Conservation (phyloP, 1,140 invertebrate genomes). For the Coptotermes formosanus region DNA sequence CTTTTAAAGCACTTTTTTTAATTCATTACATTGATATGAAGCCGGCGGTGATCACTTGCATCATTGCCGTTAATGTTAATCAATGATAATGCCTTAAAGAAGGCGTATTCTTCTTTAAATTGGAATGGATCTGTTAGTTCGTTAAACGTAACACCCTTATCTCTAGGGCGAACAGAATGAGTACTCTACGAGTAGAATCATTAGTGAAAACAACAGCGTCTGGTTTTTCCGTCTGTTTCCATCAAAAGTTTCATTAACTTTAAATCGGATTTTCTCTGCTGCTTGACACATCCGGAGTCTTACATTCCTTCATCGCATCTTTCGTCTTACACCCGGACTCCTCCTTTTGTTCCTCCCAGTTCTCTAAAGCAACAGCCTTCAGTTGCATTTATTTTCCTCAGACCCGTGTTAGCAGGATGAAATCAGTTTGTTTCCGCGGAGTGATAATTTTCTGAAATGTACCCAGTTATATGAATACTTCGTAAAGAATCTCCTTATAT, state of each 20-base stretch:
- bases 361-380: background rate
- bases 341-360: background rate
- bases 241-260: constrained; percentile 7
- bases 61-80: background rate
- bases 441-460: too few relatives aligned
- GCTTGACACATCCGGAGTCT: background rate
- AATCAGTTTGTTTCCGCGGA: too few relatives aligned
- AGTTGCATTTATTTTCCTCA: background rate
- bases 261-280: background rate
- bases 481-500: too few relatives aligned
- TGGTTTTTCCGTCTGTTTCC: background rate
- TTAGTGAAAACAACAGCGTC: background rate
- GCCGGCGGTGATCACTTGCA: background rate
- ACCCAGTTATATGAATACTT: too few relatives aligned
- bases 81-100: background rate
- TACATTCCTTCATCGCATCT: background rate
- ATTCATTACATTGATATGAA: background rate
- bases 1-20: background rate
- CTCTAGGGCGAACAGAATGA: background rate
- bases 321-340: background rate
- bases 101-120: background rate
- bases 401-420: too few relatives aligned
- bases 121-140: background rate
- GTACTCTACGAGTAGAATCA: background rate
- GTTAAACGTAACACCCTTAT: background rate